A percentile compares a stretch with the other conserved stretches of the same genome.
Conservation (phyloP, 2,113 vertebrate species). For the Dryoscopus gambensis region DNA sequence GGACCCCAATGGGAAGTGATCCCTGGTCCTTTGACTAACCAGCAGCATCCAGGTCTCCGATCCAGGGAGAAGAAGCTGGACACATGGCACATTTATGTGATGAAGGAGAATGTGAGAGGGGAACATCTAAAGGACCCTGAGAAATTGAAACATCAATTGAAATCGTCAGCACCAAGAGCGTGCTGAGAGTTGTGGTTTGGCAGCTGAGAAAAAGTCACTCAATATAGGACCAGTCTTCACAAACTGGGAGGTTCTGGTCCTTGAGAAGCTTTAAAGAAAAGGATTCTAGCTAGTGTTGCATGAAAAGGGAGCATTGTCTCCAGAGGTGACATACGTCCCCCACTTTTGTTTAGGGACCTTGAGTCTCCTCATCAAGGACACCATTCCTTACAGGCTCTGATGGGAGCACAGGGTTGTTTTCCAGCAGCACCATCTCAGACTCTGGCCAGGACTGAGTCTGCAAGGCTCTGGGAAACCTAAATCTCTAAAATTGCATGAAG, state of each 20-base stretch:
- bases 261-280: neutral
- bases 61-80: neutral
- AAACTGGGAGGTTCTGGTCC: neutral
- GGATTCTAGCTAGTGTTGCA: neutral
- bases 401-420: neutral
- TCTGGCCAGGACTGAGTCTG: neutral
- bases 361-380: neutral
- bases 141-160: neutral
- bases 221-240: neutral
- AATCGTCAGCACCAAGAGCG: neutral
- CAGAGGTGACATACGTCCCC: neutral
- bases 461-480: neutral
- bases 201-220: neutral
- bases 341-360: neutral
- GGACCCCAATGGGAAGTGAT: neutral
- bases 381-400: neutral
- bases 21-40: neutral
- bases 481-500: neutral
- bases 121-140: neutral
- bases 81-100: rapidly evolving
- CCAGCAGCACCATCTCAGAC: neutral
- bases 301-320: neutral
- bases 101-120: neutral
- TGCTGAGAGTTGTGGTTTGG: neutral
- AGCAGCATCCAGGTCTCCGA: neutral